Conservation (phyloP, 2,797 vertebrate species). For the Prunella strophiata region DNA sequence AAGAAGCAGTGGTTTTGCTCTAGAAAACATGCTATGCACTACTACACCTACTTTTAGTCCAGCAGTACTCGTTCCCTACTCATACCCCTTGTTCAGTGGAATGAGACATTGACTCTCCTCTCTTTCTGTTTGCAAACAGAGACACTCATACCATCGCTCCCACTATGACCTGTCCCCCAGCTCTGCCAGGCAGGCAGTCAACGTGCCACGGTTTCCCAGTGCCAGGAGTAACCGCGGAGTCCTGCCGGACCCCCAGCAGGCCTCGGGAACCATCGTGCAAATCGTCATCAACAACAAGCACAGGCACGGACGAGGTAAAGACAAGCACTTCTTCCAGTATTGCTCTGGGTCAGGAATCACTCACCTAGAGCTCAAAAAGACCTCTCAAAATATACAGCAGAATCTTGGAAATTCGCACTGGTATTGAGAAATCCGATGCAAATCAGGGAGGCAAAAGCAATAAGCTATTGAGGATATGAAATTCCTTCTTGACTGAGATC, state of each 20-base stretch:
- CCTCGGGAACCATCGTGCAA: constrained; percentile 82
- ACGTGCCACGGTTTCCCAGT: constrained; percentile 64
- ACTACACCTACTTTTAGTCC: neutral
- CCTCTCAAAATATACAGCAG: neutral
- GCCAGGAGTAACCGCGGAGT: constrained; percentile 76
- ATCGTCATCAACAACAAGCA: constrained; percentile 84
- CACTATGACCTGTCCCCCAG: constrained; percentile 69
- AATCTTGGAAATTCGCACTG: neutral
- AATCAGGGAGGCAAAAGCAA: neutral
- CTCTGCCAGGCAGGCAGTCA: constrained; percentile 60
- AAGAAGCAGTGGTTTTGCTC: neutral
- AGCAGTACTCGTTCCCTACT: neutral
- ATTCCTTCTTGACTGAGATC: neutral
- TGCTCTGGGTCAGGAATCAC: neutral
- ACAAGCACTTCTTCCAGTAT: neutral
- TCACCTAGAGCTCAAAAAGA: neutral
- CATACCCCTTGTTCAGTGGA: neutral
- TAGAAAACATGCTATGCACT: neutral
- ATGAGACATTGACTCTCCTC: neutral
- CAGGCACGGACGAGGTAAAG: constrained; percentile 80
- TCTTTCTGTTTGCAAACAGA: constrained; percentile 66
- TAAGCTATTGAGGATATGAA: neutral
- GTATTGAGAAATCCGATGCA: neutral
- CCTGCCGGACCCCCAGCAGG: constrained; percentile 76
- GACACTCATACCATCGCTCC: constrained; percentile 80